phyloP scores from a whole-genome alignment of 2,888 invertebrate genomes.

The Notocelia uddmanniana region DNA sequence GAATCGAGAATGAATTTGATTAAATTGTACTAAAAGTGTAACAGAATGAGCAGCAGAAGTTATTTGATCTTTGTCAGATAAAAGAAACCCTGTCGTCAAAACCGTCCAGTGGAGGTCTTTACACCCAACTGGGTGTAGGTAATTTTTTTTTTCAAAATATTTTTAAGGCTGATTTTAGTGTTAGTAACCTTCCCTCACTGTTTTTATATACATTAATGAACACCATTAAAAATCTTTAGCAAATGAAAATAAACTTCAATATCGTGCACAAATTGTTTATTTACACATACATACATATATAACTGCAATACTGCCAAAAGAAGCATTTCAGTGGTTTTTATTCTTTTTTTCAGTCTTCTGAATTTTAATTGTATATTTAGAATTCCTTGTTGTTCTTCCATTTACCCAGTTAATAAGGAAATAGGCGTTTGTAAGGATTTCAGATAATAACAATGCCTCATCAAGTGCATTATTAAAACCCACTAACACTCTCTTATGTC shows the following conservation, averaged over 20 bases:
- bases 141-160: neutral
- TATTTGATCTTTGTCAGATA: no score
- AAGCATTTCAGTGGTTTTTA: conserved; percentile 8
- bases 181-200: conserved; percentile 4
- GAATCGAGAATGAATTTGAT: no score
- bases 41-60: no score
- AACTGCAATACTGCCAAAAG: neutral
- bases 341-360: neutral
- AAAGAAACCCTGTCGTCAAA: neutral
- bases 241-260: neutral
- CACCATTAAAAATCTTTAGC: neutral
- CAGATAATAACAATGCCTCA: no score
- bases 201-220: neutral
- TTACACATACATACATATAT: no score
- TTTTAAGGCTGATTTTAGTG: conserved; percentile 34
- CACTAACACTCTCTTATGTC: neutral
- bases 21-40: no score
- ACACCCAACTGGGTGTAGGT: neutral
- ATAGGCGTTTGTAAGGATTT: no score
- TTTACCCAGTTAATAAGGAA: no score
- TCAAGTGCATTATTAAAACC: no score
- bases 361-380: neutral
- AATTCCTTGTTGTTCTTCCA: neutral
- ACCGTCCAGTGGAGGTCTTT: neutral
- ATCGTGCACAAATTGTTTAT: conserved; percentile 18